Conservation (phyloP, 2,113 vertebrate species). For the Prolemur simus region DNA sequence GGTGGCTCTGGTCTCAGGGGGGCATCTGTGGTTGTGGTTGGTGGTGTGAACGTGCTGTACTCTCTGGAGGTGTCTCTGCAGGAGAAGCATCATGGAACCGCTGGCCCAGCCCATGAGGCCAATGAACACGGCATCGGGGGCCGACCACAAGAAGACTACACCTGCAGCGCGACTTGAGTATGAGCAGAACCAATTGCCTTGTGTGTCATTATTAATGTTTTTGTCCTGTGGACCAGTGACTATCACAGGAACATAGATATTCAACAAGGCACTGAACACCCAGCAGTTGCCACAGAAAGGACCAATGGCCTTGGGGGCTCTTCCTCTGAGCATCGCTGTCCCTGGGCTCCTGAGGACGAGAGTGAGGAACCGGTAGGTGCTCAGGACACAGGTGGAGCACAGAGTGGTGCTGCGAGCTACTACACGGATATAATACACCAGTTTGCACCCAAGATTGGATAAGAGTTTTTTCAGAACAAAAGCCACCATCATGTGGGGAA, state of each 20-base stretch:
- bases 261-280: neutral
- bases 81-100: neutral
- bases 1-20: too few relatives aligned
- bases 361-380: neutral
- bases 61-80: neutral
- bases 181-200: neutral
- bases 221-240: neutral
- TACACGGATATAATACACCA: neutral
- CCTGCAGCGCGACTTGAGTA: fast-evolving
- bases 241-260: neutral
- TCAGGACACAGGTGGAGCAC: neutral
- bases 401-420: too few relatives aligned
- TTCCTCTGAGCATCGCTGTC: neutral
- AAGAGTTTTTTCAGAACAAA: fast-evolving
- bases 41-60: neutral
- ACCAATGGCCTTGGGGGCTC: neutral
- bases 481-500: neutral
- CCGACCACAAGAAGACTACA: fast-evolving
- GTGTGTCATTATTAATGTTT: too few relatives aligned
- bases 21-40: fast-evolving
- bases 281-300: neutral
- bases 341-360: neutral
- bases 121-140: fast-evolving
- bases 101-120: neutral
- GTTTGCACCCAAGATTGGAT: neutral